Conservation (phyloP, 2,888 invertebrate species). For the Diloba caeruleocephala region DNA sequence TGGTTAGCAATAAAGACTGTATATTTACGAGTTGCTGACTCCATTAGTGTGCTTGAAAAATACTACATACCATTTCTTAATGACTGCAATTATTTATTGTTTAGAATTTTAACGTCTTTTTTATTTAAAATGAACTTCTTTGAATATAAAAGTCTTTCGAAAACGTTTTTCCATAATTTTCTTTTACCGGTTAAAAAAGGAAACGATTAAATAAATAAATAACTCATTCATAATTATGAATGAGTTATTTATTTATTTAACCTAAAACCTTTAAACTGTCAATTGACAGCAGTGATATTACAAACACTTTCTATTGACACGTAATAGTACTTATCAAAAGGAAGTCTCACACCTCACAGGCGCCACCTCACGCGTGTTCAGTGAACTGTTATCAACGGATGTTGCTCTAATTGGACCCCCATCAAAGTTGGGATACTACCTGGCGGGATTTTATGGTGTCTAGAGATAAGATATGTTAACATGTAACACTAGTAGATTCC, state of each 20-base stretch:
- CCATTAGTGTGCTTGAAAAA: slow-evolving; percentile 49
- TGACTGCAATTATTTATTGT: slow-evolving; percentile 47
- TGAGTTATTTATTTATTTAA: too few relatives aligned
- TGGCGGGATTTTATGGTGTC: slow-evolving; percentile 48
- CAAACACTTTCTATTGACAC: slow-evolving; percentile 41
- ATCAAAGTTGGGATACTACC: slow-evolving; percentile 49
- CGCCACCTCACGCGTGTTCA: slow-evolving; percentile 69
- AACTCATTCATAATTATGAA: too few relatives aligned
- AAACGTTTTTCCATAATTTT: too few relatives aligned
- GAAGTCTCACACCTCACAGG: slow-evolving; percentile 59
- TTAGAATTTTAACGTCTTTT: slow-evolving; percentile 30
- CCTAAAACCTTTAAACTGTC: background rate
- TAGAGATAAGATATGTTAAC: slow-evolving; percentile 49
- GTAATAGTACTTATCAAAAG: slow-evolving; percentile 44
- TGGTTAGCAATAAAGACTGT: slow-evolving; percentile 44
- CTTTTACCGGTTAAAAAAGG: too few relatives aligned
- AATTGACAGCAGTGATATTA: slow-evolving; percentile 7
- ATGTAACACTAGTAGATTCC: slow-evolving; percentile 41
- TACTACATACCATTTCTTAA: slow-evolving; percentile 39
- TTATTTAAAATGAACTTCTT: background rate
- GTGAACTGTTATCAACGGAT: slow-evolving; percentile 69
- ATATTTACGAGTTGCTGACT: slow-evolving; percentile 50
- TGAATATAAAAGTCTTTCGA: too few relatives aligned
- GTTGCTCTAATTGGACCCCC: slow-evolving; percentile 77
- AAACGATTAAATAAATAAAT: too few relatives aligned